Percentiles rank a stretch among this genome's conserved stretches.
Conservation (phyloP, 2,797 vertebrate genomes). For the Sparus aurata region DNA sequence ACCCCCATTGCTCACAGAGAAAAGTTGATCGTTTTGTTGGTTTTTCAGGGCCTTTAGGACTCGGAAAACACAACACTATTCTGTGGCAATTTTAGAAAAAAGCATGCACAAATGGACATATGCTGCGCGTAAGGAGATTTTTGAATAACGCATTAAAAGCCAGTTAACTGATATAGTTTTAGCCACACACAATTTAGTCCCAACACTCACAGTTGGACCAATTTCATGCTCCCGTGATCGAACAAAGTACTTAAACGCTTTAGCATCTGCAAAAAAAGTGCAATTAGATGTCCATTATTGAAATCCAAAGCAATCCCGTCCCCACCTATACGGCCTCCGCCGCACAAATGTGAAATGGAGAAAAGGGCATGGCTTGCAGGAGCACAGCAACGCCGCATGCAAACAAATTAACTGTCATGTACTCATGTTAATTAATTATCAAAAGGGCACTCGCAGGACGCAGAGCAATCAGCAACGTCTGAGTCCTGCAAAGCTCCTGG, state of each 20-base stretch:
- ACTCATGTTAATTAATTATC: conserved; percentile 63
- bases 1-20: neutral
- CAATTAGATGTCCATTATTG: conserved; percentile 57
- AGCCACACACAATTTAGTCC: conserved; percentile 73
- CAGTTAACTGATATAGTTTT: conserved; percentile 69
- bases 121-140: conserved; percentile 50
- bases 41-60: neutral
- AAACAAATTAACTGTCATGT: conserved; percentile 67
- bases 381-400: conserved; percentile 21
- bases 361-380: neutral
- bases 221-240: conserved; percentile 80
- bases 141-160: conserved; percentile 72
- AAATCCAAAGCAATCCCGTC: conserved; percentile 26
- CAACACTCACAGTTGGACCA: conserved; percentile 74
- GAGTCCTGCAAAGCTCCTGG: conserved; percentile 35
- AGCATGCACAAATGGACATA: conserved; percentile 19
- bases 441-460: conserved; percentile 33
- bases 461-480: conserved; percentile 47
- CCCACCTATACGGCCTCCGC: conserved; percentile 32
- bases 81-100: neutral
- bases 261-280: conserved; percentile 67
- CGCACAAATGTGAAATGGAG: conserved; percentile 29
- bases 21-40: neutral
- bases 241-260: conserved; percentile 74
- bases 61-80: neutral